Base-by-base conservation (phyloP, 2,113 vertebrate species). In the Chloropsis hardwickii region DNA sequence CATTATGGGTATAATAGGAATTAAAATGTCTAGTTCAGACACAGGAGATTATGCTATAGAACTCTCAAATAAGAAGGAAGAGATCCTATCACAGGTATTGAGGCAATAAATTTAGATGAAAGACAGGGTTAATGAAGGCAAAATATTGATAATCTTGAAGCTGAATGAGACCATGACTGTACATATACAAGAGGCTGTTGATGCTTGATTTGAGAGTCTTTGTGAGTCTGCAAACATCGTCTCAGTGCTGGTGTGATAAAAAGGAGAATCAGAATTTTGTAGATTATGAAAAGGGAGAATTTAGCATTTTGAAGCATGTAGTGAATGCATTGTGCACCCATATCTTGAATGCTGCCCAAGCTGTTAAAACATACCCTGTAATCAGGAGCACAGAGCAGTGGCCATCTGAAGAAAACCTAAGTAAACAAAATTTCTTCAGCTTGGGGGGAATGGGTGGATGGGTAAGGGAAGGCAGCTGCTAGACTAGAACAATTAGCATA, bases 281-380 rank as follows among this genome's bases (percentile, higher is more conserved):
- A 45, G 20, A 21, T n/a, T 66, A 27, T 66, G 65, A 47, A 74
- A 87, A 61, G 47, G 45, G 23, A 35, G 57, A 60, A 50, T 88
- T 85, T 25, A 58, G 21, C 5, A 29, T 35, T 81, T 66, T 76
- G 56, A 69, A 60, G 39, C 12, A 15, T 23, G 3, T 16, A 51
- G 54, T n/a, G 28, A 35, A 37, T 0, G 0, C 11, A 6, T 61
- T 21, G 18, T 78, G 22, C 16, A 24, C n/a, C 17, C 10, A 1
- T 57, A 42, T 44, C 24, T 81, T 90, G 29, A 60, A 56, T 54
- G 21, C 35, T 82, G 6, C 44, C 33, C 7, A 33, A 33, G 31
- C 53, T 71, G 2, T 1, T 84, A 58, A 78, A 76, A 19, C 3
- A 2, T 60, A 35, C 7, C 16, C 6, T 50, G 29, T 77, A 7